These are phyloP conservation scores for Dromas ardeola DNA, from an alignment of 2,113 vertebrate species.

Conservation along the genomic window DNA sequence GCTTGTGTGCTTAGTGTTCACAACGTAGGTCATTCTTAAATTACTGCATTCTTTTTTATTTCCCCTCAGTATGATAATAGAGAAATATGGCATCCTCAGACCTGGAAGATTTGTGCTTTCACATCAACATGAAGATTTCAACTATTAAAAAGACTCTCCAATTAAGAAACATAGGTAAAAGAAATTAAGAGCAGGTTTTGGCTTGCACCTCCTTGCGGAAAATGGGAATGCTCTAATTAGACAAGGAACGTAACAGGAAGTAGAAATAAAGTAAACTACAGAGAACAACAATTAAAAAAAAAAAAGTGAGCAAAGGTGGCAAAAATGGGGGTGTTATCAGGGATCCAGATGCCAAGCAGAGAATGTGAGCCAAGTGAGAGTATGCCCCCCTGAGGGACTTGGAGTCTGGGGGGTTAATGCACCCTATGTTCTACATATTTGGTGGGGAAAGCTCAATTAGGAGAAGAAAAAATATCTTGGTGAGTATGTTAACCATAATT, in stretches of 20 bases:
- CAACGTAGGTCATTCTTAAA: not conserved
- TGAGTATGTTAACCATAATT: not conserved
- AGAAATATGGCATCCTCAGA: not conserved
- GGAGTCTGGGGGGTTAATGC: not conserved
- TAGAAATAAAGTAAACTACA: not conserved
- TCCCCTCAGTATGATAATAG: too few relatives aligned
- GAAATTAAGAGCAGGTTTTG: not conserved
- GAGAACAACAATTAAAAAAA: not conserved
- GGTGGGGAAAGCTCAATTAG: not conserved
- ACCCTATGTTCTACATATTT: not conserved
- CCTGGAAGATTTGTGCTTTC: slow-evolving; percentile 57
- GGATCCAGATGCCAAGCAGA: not conserved
- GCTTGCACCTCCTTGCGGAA: not conserved
- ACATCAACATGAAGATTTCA: slow-evolving; percentile 72
- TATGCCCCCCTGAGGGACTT: not conserved
- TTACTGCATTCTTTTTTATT: not conserved
- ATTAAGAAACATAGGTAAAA: slow-evolving; percentile 73
- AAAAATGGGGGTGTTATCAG: not conserved
- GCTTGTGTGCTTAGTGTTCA: not conserved
- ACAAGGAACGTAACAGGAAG: fast-evolving
- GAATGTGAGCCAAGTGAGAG: not conserved
- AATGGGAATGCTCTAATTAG: not conserved
- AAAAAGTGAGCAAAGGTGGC: not conserved
- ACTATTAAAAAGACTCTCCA: slow-evolving; percentile 69
- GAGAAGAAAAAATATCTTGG: not conserved